Evolutionary conservation across 2,888 invertebrate genomes (phyloP).

Genomic region (Drosophila cracens): DNA sequence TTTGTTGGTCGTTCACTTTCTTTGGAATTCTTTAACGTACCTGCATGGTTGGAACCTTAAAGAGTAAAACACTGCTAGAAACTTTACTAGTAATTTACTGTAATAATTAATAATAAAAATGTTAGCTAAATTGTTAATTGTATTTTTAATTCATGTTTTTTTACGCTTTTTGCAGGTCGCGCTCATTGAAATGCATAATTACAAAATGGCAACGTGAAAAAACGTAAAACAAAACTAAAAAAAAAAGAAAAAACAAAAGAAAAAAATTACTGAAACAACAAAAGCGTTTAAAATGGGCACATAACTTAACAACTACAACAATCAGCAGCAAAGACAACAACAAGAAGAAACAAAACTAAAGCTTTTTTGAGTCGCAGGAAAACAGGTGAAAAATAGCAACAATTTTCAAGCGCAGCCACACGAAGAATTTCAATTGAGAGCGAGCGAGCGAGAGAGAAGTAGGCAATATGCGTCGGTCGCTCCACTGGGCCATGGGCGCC

Average conservation of each 20-base stretch:
- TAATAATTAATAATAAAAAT: constrained; percentile 19
- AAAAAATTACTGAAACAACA: constrained; percentile 26
- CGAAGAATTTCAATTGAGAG: constrained; percentile 38
- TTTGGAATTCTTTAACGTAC: constrained; percentile 32
- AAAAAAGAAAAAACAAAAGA: constrained; percentile 7
- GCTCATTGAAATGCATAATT: constrained; percentile 38
- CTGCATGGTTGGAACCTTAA: constrained; percentile 28
- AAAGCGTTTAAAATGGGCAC: constrained; percentile 58
- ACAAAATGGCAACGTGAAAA: constrained; percentile 56
- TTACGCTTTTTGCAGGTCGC: constrained; percentile 45
- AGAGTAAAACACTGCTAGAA: constrained; percentile 1
- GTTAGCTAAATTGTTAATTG: constrained; percentile 29
- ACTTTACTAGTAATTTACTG: constrained; percentile 13
- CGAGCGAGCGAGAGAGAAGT: constrained; percentile 21
- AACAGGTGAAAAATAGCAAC: constrained; percentile 33
- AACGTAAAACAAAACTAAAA: constrained; percentile 41
- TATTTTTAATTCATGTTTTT: constrained; percentile 27
- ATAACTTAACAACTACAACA: constrained; percentile 20
- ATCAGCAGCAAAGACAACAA: constrained; percentile 21
- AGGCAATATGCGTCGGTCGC: constrained; percentile 47
- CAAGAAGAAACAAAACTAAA: constrained; percentile 19
- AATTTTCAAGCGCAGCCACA: constrained; percentile 55
- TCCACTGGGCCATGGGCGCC: constrained; percentile 41
- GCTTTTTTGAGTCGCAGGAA: constrained; percentile 18
- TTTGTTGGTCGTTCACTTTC: constrained; percentile 33